A percentile compares a stretch with the other conserved stretches of the same genome.
Conservation (phyloP, 2,888 invertebrate species). For the Sphecodes monilicornis region DNA sequence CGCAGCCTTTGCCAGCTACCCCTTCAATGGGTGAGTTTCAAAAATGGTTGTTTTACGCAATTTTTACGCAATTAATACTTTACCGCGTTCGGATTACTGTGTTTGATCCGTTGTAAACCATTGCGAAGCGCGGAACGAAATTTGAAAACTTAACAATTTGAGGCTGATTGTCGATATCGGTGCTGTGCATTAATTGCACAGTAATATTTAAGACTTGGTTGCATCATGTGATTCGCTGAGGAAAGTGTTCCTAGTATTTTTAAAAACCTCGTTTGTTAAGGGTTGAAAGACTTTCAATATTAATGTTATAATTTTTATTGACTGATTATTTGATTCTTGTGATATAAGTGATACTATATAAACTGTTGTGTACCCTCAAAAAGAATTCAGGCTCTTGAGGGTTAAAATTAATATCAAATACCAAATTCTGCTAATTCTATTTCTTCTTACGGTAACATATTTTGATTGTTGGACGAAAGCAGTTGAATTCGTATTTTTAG, state of each 20-base stretch:
- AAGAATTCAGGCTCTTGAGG: too few species aligned
- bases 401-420: too few species aligned
- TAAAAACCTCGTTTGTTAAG: neutral
- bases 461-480: too few species aligned
- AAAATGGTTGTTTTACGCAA: neutral
- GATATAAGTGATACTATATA: too few species aligned
- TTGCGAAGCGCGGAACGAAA: neutral
- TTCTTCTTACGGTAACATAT: neutral
- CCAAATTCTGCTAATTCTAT: neutral
- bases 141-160: neutral
- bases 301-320: neutral
- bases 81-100: neutral
- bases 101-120: neutral
- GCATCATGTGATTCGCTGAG: too few species aligned
- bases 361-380: too few species aligned
- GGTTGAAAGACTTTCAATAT: neutral
- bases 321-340: too few species aligned
- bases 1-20: constrained; percentile 96
- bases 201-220: neutral
- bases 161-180: neutral
- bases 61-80: neutral
- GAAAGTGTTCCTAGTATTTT: neutral
- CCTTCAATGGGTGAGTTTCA: constrained; percentile 95
- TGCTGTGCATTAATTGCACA: too few species aligned
- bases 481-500: neutral